A percentile compares a stretch with the other conserved stretches of the same genome.
Evolutionary conservation across 2,888 invertebrate species (phyloP).

Genomic region (Helleia helle): DNA sequence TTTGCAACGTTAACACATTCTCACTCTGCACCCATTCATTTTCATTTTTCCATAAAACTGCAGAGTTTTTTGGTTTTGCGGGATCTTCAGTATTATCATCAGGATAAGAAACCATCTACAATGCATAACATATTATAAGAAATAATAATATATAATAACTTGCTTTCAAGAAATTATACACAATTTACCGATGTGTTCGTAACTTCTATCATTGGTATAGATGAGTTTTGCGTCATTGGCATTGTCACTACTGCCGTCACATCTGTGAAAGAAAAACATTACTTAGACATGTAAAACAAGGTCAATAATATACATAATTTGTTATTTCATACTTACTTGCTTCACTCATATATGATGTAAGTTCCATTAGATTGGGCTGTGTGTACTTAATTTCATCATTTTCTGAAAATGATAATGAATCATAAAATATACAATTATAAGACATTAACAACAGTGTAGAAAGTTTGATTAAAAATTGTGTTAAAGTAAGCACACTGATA

Average conservation of each 20-base stretch:
- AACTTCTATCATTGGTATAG: constrained; percentile 66
- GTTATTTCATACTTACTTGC: constrained; percentile 44
- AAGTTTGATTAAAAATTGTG: too few relatives aligned
- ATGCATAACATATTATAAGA: constrained; percentile 12
- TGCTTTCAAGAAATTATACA: constrained; percentile 8
- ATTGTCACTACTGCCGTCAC: constrained; percentile 66
- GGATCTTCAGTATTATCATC: constrained; percentile 61
- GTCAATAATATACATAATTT: not conserved
- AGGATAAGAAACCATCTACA: constrained; percentile 59
- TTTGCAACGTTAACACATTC: constrained; percentile 50
- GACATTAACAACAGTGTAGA: too few relatives aligned
- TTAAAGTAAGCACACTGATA: too few relatives aligned
- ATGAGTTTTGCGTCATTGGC: constrained; percentile 60
- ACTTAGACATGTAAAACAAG: too few relatives aligned
- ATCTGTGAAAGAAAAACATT: constrained; percentile 47
- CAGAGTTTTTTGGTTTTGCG: constrained; percentile 61
- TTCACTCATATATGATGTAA: constrained; percentile 66
- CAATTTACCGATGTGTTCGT: constrained; percentile 61
- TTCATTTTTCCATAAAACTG: constrained; percentile 58
- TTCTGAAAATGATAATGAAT: constrained; percentile 31
- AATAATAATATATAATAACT: not conserved
- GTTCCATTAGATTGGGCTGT: constrained; percentile 61
- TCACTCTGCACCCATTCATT: constrained; percentile 54
- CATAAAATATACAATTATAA: too few relatives aligned
- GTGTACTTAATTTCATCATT: constrained; percentile 56